Evolutionary conservation across 2,888 invertebrate species (phyloP), one percentile per base, ranked within the genome.

Genomic region (Nesidiocoris tenuis): DNA sequence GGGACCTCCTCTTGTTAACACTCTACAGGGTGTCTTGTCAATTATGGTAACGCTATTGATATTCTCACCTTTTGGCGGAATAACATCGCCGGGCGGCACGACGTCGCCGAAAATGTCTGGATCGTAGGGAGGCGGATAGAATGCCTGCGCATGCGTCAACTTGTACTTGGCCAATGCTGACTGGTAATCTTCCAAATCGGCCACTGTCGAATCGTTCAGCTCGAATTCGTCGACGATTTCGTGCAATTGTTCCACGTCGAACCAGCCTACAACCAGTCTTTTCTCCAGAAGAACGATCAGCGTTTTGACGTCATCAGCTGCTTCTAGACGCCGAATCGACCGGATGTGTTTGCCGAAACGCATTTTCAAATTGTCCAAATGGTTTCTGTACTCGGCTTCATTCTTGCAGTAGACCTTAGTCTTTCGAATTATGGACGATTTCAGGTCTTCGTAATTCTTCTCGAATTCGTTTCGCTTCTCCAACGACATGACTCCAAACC

Each of bases 211-310:
- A 39, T 25, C 61, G 5, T 71, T 61, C 16, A 39, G 22, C 2
- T 25, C 71, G 18, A 55, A 65, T 12, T 16, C 65, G 12, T 18
- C 55, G 7, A 65, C 18, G 1, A 74, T 23, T 9, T 74, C 39
- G n/a, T 3, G 17, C 19, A 74, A 18, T 9, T 21, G 55, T 1
- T 55, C 74, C 1, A 74, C 74, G 3, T 65, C 55, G 18, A 65
- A 64, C 65, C 65, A 74, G 1, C 57, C 74, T 18, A 74, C n/a
- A n/a, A 57, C 5, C 55, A 65, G 9, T 22, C 74, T 16, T 18
- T 74, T 74, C 22, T 74, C 65, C 1, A 74, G 56, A 1, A 74
- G 54, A n/a, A 1, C 16, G 9, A 74, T 54, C 22, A 74, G 23
- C 18, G 55, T 7, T 17, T 54, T 5, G 55, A 74, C 18, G 17